A percentile compares a stretch with the other conserved stretches of the same genome.
Evolutionary conservation across 2,113 vertebrate genomes (phyloP).

Genomic region (Oophaga pumilio): DNA sequence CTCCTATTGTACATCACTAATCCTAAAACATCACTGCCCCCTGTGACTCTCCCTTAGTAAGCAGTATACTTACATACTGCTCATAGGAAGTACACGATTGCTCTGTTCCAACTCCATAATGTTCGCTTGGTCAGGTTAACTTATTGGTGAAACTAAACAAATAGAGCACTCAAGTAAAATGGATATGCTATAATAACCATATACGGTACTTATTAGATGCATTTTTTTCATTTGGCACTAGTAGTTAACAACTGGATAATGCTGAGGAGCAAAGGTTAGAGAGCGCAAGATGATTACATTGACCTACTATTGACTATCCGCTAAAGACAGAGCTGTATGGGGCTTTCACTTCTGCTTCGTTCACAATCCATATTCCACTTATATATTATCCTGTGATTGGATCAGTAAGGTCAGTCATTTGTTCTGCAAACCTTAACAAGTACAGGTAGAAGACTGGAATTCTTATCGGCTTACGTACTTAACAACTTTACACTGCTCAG

Average conservation of each 20-base stretch:
- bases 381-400: constrained; percentile 37
- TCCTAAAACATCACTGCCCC: no score
- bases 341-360: neutral
- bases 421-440: constrained; percentile 37
- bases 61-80: no score
- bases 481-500: constrained; percentile 42
- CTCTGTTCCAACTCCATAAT: no score
- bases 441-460: constrained; percentile 42
- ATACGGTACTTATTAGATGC: neutral
- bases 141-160: neutral
- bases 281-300: neutral
- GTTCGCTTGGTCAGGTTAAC: no score
- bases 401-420: constrained; percentile 52
- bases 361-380: constrained; percentile 39
- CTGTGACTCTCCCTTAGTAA: no score
- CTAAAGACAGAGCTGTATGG: neutral
- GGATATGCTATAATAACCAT: neutral
- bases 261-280: constrained; percentile 19
- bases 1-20: no score
- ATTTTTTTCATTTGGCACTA: neutral
- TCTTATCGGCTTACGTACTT: constrained; percentile 50
- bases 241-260: neutral
- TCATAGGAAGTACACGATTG: no score
- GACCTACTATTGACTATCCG: constrained; percentile 18
- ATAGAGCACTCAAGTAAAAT: neutral